Evolutionary conservation across 1,140 invertebrate species (phyloP).

Genomic region (Onthophagus taurus): DNA sequence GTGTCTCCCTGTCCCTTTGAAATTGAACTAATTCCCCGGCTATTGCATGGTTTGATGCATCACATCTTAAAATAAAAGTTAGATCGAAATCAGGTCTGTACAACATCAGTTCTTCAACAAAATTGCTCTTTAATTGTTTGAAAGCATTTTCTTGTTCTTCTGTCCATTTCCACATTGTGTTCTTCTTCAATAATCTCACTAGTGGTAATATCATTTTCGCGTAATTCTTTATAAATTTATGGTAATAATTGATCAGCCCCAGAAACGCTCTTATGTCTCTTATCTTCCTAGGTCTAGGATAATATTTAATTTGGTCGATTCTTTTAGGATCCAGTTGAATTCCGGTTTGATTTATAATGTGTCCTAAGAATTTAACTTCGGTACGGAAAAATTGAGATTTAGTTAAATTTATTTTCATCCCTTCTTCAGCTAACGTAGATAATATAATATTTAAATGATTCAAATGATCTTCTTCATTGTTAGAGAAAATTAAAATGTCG

Average conservation of each 20-base stretch:
- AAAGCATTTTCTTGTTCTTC: constrained; percentile 10
- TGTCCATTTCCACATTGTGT: background rate
- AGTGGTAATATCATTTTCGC: background rate
- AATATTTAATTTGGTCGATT: background rate
- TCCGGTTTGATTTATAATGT: background rate
- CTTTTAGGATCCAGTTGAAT: background rate
- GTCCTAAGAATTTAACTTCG: background rate
- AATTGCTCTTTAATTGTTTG: background rate
- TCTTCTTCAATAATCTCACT: background rate
- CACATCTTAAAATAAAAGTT: constrained; percentile 1
- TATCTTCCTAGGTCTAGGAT: background rate
- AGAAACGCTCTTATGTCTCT: background rate
- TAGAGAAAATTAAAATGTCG: constrained; percentile 2
- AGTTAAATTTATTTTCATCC: background rate
- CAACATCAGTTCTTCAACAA: constrained; percentile 5
- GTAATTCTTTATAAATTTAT: background rate
- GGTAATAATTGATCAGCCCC: background rate
- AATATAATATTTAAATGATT: background rate
- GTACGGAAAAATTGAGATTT: background rate
- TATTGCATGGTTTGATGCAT: background rate
- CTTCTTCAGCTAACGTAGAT: background rate
- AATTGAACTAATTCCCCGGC: background rate
- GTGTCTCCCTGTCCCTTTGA: background rate
- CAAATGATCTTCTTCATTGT: background rate
- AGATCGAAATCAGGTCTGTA: constrained; percentile 17